Base-by-base conservation (phyloP, 1,140 invertebrate genomes). In the Drosophila busckii region DNA sequence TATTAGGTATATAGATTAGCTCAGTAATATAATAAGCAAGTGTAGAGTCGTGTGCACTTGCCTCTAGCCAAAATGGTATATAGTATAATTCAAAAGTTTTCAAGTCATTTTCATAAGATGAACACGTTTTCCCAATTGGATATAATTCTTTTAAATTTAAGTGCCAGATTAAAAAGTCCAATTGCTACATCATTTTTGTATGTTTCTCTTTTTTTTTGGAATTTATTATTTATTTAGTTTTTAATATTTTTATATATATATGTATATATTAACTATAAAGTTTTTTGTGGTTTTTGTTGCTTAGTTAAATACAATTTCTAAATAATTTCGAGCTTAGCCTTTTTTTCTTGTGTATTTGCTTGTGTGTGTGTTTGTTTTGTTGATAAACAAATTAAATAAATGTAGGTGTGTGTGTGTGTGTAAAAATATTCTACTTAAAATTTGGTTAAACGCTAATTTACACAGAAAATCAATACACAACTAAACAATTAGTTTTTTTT, bases 391-490 rank as follows among this genome's bases (percentile, higher is more conserved):
- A 60, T 61, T 26, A 10, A 17, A 37, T 22, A 26, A 60, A 41
- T 62, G 19, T 26, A 22, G 41, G 35, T 41, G 19, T 28, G 29
- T 29, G 45, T 40, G 41, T 44, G 46, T 42, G 41, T 69, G 49
- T 55, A 62, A 59, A 53, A 69, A 49, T 56, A 80, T 32, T 38
- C 75, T 80, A 80, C 73, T 80, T 80, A 80, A 82, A 80, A 80
- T 80, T 80, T 82, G 73, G 63, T 80, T 80, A 73, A 49, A 73
- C 48, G 75, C 73, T 80, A 80, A 82, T 82, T 80, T 80, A 80
- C 73, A 80, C 75, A 82, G 66, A 67, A 55, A 76, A 80, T 38
- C n/a, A 40, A 29, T 56, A 62, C 59, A 80, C 58, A 80, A 69
- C 75, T 80, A 80, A 62, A 41, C 62, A 38, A 54, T 56, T 73